These are phyloP conservation scores for Campoletis raptor DNA, from an alignment of 2,888 invertebrate species.

Conservation along the genomic window DNA sequence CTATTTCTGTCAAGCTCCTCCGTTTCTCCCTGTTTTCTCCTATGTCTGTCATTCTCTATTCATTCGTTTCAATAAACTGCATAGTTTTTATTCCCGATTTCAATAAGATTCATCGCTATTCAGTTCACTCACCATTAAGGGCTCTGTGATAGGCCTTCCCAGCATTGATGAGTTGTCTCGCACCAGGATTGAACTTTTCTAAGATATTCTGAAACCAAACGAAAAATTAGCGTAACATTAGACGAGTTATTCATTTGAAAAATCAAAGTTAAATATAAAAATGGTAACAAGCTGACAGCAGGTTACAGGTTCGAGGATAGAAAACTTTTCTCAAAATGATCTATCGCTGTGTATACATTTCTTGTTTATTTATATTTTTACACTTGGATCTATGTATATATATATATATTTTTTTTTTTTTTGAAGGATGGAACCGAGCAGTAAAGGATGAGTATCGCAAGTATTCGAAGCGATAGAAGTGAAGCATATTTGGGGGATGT, in stretches of 20 bases:
- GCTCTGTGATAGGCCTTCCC: constrained; percentile 98
- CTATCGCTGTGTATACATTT: background rate
- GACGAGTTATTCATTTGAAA: background rate
- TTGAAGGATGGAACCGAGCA: background rate
- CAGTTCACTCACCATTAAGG: constrained; percentile 92
- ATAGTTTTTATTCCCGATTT: constrained; percentile 1
- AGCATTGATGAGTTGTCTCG: constrained; percentile 96
- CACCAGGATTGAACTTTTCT: constrained; percentile 98
- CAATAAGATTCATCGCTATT: background rate
- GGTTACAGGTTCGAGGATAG: too few relatives aligned
- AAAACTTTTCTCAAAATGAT: background rate
- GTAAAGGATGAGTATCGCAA: constrained; percentile 56
- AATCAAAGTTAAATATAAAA: background rate
- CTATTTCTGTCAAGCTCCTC: constrained; percentile 48
- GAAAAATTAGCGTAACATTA: constrained; percentile 67
- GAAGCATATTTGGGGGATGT: constrained; percentile 54
- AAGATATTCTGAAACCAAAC: constrained; percentile 94
- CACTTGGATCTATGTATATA: background rate
- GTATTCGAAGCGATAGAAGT: constrained; percentile 54
- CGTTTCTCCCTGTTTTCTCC: constrained; percentile 5
- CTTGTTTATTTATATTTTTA: background rate
- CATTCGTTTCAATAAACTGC: constrained; percentile 30
- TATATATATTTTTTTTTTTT: background rate
- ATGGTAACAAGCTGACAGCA: background rate
- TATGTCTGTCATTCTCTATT: constrained; percentile 36